Evolutionary conservation across 2,797 vertebrate genomes (phyloP).

Genomic region (Falco rusticolus): DNA sequence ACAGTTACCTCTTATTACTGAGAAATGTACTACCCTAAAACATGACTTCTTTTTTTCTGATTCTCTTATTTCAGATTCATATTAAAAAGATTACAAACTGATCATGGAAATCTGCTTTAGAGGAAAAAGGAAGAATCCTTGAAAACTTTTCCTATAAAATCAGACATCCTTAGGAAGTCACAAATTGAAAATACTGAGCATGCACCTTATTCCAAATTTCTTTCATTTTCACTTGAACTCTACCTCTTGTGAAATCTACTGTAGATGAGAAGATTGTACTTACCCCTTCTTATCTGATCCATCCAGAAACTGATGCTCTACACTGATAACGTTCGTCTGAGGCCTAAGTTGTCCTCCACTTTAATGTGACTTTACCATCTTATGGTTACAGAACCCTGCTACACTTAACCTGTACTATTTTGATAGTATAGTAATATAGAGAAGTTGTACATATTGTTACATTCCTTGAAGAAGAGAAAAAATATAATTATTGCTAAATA

Average conservation of each 20-base stretch:
- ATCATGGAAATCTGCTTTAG: conserved; percentile 50
- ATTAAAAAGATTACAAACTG: conserved; percentile 93
- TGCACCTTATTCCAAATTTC: conserved; percentile 73
- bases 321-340: conserved; percentile 47
- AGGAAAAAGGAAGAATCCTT: conserved; percentile 27
- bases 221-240: conserved; percentile 76
- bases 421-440: conserved; percentile 76
- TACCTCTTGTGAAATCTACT: conserved; percentile 87
- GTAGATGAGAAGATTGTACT: conserved; percentile 78
- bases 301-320: conserved; percentile 67
- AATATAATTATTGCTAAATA: conserved; percentile 78
- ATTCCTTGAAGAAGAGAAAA: conserved; percentile 78
- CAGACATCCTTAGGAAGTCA: conserved; percentile 35
- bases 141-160: conserved; percentile 18
- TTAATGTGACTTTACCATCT: conserved; percentile 68
- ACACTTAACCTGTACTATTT: conserved; percentile 73
- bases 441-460: conserved; percentile 82
- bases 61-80: conserved; percentile 89
- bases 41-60: background rate
- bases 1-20: background rate
- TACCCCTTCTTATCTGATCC: conserved; percentile 68
- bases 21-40: background rate
- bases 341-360: conserved; percentile 69
- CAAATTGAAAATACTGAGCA: conserved; percentile 71
- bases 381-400: conserved; percentile 67